Evolutionary conservation across 2,888 invertebrate genomes (phyloP).

Genomic region (Rhodophaea formosa): DNA sequence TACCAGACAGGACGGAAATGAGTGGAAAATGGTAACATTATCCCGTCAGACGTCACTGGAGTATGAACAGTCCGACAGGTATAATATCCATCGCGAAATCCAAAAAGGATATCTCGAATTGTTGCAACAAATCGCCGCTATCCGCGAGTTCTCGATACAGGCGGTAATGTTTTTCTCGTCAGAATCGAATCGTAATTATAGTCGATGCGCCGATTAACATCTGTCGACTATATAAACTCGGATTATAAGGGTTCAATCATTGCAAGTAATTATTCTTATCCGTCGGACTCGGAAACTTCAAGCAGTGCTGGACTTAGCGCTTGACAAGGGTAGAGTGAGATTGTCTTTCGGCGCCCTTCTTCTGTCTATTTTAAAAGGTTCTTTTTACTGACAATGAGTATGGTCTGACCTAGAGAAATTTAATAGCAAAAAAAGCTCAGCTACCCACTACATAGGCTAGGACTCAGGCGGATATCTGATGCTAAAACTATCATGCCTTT

Average conservation of each 20-base stretch:
- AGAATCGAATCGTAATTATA: slow-evolving; percentile 76
- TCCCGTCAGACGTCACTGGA: neutral
- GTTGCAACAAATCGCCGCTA: slow-evolving; percentile 48
- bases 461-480: no score
- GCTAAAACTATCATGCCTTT: no score
- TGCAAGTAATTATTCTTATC: slow-evolving; percentile 81
- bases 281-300: slow-evolving; percentile 79
- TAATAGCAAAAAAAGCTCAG: no score
- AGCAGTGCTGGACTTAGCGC: slow-evolving; percentile 30
- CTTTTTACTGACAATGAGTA: no score
- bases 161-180: slow-evolving; percentile 72
- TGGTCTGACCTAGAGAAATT: no score
- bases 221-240: slow-evolving; percentile 79
- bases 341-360: no score
- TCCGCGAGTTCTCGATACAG: slow-evolving; percentile 34
- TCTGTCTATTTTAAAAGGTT: no score
- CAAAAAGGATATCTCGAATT: slow-evolving; percentile 29
- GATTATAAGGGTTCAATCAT: slow-evolving; percentile 80
- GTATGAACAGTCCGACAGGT: neutral
- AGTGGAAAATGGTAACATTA: neutral
- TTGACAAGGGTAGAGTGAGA: no score
- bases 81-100: neutral
- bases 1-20: neutral
- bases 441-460: no score
- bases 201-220: slow-evolving; percentile 75